phyloP scores from a whole-genome alignment of 1,140 invertebrate species.

The Helicorthomorpha holstii region DNA sequence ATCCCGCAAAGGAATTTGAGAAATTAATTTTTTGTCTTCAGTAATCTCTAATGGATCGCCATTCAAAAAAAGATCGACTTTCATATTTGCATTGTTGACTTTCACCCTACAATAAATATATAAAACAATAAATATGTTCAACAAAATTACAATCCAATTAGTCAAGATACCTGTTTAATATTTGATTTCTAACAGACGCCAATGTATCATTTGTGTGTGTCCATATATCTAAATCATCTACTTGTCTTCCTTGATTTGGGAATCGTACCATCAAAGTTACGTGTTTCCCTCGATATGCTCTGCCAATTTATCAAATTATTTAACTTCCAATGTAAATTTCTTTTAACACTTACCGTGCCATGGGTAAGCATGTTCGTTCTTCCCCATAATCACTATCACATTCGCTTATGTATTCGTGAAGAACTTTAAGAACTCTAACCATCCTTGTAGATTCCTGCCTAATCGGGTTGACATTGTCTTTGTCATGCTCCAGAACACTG shows the following conservation, averaged over 20 bases:
- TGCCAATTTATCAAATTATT: slow-evolving; percentile 20
- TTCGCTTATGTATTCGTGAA: slow-evolving; percentile 88
- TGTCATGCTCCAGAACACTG: slow-evolving; percentile 32
- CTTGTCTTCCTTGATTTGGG: slow-evolving; percentile 69
- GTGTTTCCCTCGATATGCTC: slow-evolving; percentile 77
- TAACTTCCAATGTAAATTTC: slow-evolving; percentile 5
- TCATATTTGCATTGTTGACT: slow-evolving; percentile 33
- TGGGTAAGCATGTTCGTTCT: slow-evolving; percentile 72
- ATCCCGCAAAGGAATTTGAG: slow-evolving; percentile 69
- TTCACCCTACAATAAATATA: slow-evolving; percentile 20
- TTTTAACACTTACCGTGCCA: slow-evolving; percentile 43
- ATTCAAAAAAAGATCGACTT: slow-evolving; percentile 79
- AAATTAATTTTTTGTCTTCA: slow-evolving; percentile 75
- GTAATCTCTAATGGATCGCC: slow-evolving; percentile 69
- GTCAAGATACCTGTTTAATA: slow-evolving; percentile 31
- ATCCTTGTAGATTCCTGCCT: slow-evolving; percentile 68
- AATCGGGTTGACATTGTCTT: slow-evolving; percentile 32
- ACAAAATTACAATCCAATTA: slow-evolving; percentile 1
- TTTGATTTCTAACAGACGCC: slow-evolving; percentile 54
- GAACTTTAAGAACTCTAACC: slow-evolving; percentile 82
- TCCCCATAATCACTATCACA: slow-evolving; percentile 83
- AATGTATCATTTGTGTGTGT: slow-evolving; percentile 90
- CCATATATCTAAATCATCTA: slow-evolving; percentile 80
- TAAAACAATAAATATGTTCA: neutral
- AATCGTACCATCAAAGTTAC: slow-evolving; percentile 71